Conservation (phyloP, 2,797 vertebrate genomes). For the Coranthus polyacanthus region DNA sequence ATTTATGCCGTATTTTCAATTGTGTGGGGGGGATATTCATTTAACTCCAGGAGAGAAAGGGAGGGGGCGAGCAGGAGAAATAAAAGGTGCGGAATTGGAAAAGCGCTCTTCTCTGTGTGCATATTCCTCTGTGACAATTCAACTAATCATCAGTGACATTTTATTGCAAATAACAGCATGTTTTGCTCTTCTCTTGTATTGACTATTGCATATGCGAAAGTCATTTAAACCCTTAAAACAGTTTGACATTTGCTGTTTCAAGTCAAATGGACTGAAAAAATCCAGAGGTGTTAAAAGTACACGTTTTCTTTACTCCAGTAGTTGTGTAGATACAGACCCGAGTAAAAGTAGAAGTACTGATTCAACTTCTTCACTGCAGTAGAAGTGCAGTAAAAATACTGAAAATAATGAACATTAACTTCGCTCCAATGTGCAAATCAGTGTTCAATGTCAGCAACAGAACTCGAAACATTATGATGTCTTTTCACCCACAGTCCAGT, state of each 20-base stretch:
- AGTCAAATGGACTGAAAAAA: neutral
- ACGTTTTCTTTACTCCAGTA: no score
- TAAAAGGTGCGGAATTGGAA: conserved; percentile 40
- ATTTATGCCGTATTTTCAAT: conserved; percentile 77
- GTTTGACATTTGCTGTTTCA: neutral
- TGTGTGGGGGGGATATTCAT: conserved; percentile 65
- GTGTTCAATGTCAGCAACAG: no score
- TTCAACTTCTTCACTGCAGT: no score
- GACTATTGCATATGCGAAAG: neutral
- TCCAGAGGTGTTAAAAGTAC: neutral
- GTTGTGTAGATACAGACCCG: no score
- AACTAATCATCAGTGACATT: conserved; percentile 23
- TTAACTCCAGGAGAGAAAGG: conserved; percentile 64
- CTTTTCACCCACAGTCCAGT: no score
- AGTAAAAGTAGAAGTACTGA: no score
- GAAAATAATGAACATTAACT: no score
- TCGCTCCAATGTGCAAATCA: no score
- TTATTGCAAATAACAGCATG: conserved; percentile 1
- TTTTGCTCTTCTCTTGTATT: neutral
- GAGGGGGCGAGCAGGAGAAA: conserved; percentile 40
- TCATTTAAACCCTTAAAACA: neutral
- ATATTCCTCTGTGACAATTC: conserved; percentile 23
- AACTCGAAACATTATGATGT: no score
- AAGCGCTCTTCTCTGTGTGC: conserved; percentile 29
- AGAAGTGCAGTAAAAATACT: no score